phyloP scores from a whole-genome alignment of 2,113 vertebrate genomes.

The Daphoenositta chrysoptera region DNA sequence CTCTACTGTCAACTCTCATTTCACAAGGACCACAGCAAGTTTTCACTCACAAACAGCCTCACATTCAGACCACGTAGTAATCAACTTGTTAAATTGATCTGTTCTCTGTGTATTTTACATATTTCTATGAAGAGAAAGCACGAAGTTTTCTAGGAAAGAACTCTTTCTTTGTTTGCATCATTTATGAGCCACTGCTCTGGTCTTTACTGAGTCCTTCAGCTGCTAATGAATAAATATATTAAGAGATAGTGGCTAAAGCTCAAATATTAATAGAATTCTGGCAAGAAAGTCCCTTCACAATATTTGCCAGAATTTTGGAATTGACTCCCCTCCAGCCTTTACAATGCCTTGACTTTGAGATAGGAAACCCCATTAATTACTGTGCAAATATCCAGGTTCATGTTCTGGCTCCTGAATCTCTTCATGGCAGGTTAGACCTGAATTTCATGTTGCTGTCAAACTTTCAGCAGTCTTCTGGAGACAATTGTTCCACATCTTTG shows the following conservation, averaged over 20 bases:
- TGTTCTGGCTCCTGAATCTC: background rate
- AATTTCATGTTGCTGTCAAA: background rate
- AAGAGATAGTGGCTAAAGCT: background rate
- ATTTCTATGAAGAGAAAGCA: background rate
- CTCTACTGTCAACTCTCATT: background rate
- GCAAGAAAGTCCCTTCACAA: background rate
- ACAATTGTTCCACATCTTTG: background rate
- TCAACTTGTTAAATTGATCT: background rate
- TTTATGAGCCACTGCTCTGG: background rate
- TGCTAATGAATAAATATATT: background rate
- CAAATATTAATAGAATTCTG: background rate
- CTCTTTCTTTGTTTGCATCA: background rate
- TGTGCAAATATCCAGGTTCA: background rate
- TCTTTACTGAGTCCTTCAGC: background rate
- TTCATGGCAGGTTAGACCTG: background rate
- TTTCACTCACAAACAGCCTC: background rate
- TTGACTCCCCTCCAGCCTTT: background rate
- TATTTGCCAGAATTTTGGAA: background rate
- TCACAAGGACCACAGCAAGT: background rate
- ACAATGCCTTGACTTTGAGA: background rate
- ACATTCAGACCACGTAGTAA: background rate
- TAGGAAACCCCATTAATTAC: background rate
- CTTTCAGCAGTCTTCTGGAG: background rate
- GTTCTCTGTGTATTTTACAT: background rate
- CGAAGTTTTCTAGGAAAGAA: background rate